Evolutionary conservation across 23 tunicate species (phyloP).

Genomic region (Ciona savignyi): DNA sequence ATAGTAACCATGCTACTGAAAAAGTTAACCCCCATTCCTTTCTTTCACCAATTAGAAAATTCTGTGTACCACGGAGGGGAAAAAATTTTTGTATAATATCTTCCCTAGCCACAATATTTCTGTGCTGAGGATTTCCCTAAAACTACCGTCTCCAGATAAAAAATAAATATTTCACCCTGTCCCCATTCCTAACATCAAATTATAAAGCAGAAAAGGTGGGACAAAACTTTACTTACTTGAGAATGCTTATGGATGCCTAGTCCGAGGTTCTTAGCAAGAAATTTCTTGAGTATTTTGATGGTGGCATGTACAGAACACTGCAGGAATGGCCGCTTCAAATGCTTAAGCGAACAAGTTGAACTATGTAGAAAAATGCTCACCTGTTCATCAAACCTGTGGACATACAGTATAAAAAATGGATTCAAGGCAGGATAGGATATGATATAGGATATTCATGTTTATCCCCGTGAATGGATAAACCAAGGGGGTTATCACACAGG

Average conservation of each 20-base stretch:
- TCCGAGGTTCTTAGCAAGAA: slow-evolving; percentile 74
- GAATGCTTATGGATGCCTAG: slow-evolving; percentile 30
- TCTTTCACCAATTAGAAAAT: no score
- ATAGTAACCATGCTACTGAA: no score
- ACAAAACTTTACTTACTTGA: slow-evolving; percentile 16
- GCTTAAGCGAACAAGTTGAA: slow-evolving; percentile 31
- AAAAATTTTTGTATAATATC: not conserved
- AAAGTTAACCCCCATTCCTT: no score
- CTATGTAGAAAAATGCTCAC: slow-evolving; percentile 55
- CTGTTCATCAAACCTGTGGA: slow-evolving; percentile 65
- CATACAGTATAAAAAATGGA: no score
- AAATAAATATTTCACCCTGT: no score
- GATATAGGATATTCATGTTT: no score
- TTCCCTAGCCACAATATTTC: not conserved
- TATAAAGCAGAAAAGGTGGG: not conserved
- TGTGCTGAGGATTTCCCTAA: no score
- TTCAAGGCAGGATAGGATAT: no score
- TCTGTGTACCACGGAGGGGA: no score
- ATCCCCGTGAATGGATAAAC: no score
- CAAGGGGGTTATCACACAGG: no score
- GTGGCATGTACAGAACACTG: slow-evolving; percentile 79
- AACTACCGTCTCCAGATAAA: no score
- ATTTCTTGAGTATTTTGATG: slow-evolving; percentile 75
- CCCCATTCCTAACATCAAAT: not conserved
- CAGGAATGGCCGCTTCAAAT: slow-evolving; percentile 55